Percentiles rank a stretch among this genome's conserved stretches.
phyloP scores from a whole-genome alignment of 2,888 invertebrate species.

The Isotomurus palustris region DNA sequence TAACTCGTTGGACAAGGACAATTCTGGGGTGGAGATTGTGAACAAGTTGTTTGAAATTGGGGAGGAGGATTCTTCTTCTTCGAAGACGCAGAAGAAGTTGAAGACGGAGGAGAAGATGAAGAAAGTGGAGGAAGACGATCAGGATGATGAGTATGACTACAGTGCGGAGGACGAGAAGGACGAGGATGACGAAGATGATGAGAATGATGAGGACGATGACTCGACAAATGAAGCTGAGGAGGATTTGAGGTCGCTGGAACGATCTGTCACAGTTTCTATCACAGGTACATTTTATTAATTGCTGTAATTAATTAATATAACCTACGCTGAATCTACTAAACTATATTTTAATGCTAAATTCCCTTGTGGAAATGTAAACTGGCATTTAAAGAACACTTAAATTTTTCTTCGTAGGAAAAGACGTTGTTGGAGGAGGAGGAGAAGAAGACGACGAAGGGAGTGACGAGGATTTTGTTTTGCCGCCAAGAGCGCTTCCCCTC shows the following conservation, averaged over 20 bases:
- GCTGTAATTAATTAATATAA: too few species aligned
- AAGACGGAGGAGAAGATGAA: slow-evolving; percentile 13
- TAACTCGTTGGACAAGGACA: background rate
- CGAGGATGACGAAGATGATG: slow-evolving; percentile 22
- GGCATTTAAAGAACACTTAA: background rate
- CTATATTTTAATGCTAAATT: too few species aligned
- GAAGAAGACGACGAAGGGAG: slow-evolving; percentile 14
- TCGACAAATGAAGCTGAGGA: slow-evolving; percentile 25
- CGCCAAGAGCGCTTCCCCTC: slow-evolving; percentile 6
- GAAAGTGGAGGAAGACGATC: background rate
- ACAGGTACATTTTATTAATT: background rate
- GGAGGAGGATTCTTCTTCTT: too few species aligned
- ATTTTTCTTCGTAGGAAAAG: background rate
- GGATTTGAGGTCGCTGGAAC: slow-evolving; percentile 12
- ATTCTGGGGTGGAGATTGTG: too few species aligned
- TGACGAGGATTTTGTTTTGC: slow-evolving; percentile 10
- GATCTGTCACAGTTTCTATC: background rate
- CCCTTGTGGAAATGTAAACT: background rate
- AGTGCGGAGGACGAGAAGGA: slow-evolving; percentile 10
- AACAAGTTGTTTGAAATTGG: too few species aligned
- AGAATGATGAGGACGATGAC: slow-evolving; percentile 7
- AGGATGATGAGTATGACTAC: slow-evolving; percentile 7
- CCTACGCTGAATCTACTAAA: too few species aligned
- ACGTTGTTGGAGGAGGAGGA: slow-evolving; percentile 8
- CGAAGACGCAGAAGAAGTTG: background rate